Evolutionary conservation across 1,140 invertebrate genomes (phyloP), one percentile per base, ranked within the genome.

Genomic region (Drosophila dunni): DNA sequence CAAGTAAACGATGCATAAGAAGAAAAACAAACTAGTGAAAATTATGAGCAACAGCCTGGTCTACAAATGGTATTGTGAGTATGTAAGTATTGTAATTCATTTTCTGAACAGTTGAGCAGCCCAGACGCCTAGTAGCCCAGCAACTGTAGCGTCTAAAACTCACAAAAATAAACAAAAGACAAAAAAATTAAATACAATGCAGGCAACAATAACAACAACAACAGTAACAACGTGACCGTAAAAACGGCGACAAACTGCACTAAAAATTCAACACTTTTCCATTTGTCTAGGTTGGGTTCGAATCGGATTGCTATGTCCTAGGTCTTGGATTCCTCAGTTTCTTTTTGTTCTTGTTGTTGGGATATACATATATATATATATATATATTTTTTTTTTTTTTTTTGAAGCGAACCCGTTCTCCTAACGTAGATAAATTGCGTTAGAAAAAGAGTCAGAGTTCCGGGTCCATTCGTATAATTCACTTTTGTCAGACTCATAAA

Each of bases 401-500:
- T 61, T 61, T 40, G 11, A 34, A 34, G 36, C 36, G 10, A 51
- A 50, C 48, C 56, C 70, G 73, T 57, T 77, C 61, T 77, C 77
- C 72, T 89, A 89, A 89, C 84, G 73, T 89, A 89, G 84, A 89
- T 89, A 89, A 89, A 89, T 89, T 84, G 84, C 80, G 84, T 89
- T 89, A 90, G 84, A 89, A 89, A 89, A 89, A 89, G 84, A 89
- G 84, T 76, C 78, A 70, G 78, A 79, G 79, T 80, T 84, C 84
- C 64, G 83, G 83, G 83, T 89, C 77, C 84, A 88, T 84, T 89
- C 84, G 78, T 89, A 89, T 89, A 89, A 89, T 89, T 89, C 84
- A 89, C 84, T 89, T 86, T 89, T 89, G 84, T 89, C 84, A 83
- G 84, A 89, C 84, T 89, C 84, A 89, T 89, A 89, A 88, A 88